Evolutionary conservation across 2,888 invertebrate genomes (phyloP).

Genomic region (Halictus quadricinctus): DNA sequence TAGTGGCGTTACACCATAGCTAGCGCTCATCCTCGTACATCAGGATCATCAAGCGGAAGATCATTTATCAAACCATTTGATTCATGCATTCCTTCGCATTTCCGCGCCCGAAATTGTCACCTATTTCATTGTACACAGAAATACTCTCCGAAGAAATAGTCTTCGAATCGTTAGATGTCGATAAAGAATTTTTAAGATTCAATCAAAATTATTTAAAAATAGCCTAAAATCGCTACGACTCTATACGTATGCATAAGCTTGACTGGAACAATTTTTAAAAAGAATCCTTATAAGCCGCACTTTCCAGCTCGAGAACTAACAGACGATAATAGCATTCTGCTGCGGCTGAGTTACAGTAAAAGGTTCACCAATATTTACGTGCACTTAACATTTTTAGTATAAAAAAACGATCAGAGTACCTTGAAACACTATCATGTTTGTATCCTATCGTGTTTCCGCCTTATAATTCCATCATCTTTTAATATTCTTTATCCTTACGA

Average conservation of each 20-base stretch:
- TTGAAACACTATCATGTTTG: neutral
- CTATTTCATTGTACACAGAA: neutral
- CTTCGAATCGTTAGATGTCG: no score
- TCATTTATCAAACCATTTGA: neutral
- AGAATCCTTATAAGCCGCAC: no score
- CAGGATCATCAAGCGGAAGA: neutral
- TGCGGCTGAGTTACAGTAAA: neutral
- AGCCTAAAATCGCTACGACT: no score
- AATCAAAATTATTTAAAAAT: no score
- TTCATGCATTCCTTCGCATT: neutral
- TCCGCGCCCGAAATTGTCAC: neutral
- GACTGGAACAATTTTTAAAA: neutral
- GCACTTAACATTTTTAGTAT: neutral
- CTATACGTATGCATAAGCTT: no score
- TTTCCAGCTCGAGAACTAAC: neutral
- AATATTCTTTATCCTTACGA: neutral
- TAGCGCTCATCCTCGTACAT: neutral
- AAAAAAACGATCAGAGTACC: neutral
- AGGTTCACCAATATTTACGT: neutral
- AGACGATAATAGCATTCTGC: neutral
- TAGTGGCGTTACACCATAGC: slow-evolving; percentile 42
- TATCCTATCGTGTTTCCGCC: neutral
- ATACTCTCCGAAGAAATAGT: no score
- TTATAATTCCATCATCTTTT: neutral
- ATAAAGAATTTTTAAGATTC: no score